Percentiles rank a stretch among this genome's conserved stretches.
Conservation (phyloP, 2,888 invertebrate species). For the Cephus pulcher region DNA sequence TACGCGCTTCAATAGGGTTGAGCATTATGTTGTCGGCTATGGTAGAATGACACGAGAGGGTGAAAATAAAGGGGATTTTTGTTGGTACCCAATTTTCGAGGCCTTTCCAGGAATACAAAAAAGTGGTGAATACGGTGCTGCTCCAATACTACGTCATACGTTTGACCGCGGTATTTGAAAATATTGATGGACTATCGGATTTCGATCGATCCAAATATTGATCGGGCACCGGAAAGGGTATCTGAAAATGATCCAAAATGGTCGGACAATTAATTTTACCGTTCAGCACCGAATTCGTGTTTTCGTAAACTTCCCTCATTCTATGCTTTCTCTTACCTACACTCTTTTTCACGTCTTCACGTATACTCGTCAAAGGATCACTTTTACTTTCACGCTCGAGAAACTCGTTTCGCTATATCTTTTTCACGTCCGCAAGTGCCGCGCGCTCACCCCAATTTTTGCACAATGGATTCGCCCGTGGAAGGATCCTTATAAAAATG, state of each 20-base stretch:
- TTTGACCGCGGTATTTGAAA: slow-evolving; percentile 45
- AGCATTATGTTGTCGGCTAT: slow-evolving; percentile 32
- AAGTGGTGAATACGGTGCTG: not conserved
- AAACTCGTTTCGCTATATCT: slow-evolving; percentile 54
- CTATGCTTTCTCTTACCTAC: slow-evolving; percentile 16
- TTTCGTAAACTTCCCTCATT: not conserved
- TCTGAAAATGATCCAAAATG: not conserved
- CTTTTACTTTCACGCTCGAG: slow-evolving; percentile 48
- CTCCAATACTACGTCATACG: not conserved
- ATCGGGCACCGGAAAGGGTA: slow-evolving; percentile 16
- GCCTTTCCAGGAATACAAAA: not conserved
- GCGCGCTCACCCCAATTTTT: slow-evolving; percentile 53
- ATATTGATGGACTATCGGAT: slow-evolving; percentile 47
- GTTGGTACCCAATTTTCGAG: slow-evolving; percentile 19
- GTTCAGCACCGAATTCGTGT: not conserved
- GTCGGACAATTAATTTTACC: not conserved
- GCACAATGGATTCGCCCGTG: slow-evolving; percentile 45
- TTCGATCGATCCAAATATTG: slow-evolving; percentile 50
- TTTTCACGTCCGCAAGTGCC: slow-evolving; percentile 50
- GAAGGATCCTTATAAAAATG: slow-evolving; percentile 57
- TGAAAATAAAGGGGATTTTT: slow-evolving; percentile 34
- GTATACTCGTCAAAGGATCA: slow-evolving; percentile 37
- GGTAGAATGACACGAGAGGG: slow-evolving; percentile 43
- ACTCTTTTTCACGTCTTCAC: slow-evolving; percentile 20
- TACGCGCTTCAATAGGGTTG: slow-evolving; percentile 34